Evolutionary conservation across 2,113 vertebrate genomes (phyloP), one percentile per base, ranked within the genome.

Genomic region (Pelecanus crispus): DNA sequence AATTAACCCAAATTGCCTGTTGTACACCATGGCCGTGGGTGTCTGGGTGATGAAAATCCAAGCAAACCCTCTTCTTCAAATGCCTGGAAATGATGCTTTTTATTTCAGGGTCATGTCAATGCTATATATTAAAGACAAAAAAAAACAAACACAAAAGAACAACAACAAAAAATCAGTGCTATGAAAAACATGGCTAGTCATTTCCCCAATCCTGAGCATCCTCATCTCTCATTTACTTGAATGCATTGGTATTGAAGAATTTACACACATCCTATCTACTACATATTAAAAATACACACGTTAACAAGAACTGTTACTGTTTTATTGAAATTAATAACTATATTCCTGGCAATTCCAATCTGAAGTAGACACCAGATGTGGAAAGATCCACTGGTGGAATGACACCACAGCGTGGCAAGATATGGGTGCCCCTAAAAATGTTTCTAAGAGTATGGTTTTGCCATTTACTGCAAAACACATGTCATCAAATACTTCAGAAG

Each of bases 51-150:
- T 4, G 81, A 70, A 22, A 61, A 89, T 93, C 91, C 92, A 87
- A 22, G 74, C 0, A 21, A 88, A 94, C 3, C 17, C 34, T 92
- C 93, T 83, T 97, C 89, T 92, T 96, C 82, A 82, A 75, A 88
- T 63, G 38, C 20, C 8, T 53, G 84, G 67, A 52, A 86, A 15
- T 0, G 74, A 96, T 3, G 84, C 29, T 71, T 97, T 97, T 94
- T 97, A 97, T 94, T 98, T 98, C 95, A 97, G 84, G 47, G 97
- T 97, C 97, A 97, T 96, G 92, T 98, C 97, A 63, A 98, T 93
- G 28, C 98, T 98, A 45, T 62, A 89, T 38, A 62, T 92, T 56
- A 59, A 84, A 81, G n/a, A 59, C 9, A 77, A 65, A 71, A 7
- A 19, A 29, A 55, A 58, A 9, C 8, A 75, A 61, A 44, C 34